Evolutionary conservation across 2,797 vertebrate genomes (phyloP).

Genomic region (Adelosebastes latens): DNA sequence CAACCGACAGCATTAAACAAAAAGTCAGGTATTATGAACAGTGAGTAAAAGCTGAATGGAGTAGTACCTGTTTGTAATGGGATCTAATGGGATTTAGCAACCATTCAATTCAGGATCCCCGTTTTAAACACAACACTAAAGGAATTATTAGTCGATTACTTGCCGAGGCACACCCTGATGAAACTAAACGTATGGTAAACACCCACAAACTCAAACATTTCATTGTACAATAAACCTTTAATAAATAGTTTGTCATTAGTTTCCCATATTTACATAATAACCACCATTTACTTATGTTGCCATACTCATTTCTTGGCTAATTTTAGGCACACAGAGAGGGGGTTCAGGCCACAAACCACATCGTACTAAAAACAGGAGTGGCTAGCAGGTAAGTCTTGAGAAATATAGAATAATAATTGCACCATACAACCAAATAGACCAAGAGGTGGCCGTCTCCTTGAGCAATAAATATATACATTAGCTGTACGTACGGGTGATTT

Average conservation of each 20-base stretch:
- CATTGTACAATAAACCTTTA: constrained; percentile 88
- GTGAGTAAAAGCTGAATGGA: background rate
- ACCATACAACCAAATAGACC: constrained; percentile 72
- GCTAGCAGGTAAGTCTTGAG: constrained; percentile 73
- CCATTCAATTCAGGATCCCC: background rate
- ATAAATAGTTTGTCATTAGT: constrained; percentile 89
- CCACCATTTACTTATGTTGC: constrained; percentile 80
- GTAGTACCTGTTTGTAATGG: background rate
- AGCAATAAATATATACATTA: constrained; percentile 76
- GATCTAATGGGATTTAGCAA: constrained; percentile 16
- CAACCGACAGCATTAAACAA: background rate
- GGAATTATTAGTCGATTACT: background rate
- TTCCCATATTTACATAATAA: constrained; percentile 87
- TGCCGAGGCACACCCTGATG: background rate
- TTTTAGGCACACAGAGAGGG: constrained; percentile 84
- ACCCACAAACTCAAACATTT: constrained; percentile 44
- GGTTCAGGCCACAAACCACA: constrained; percentile 81
- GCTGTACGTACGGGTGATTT: constrained; percentile 58
- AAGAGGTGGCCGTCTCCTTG: constrained; percentile 59
- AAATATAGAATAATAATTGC: constrained; percentile 67
- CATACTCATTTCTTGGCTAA: constrained; percentile 83
- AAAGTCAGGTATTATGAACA: background rate
- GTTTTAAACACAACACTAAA: background rate
- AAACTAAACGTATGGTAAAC: background rate
- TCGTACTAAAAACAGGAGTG: constrained; percentile 78